These are phyloP conservation scores for Drosophila ohnishii DNA, from an alignment of 1,140 invertebrate genomes.

Conservation along the genomic window DNA sequence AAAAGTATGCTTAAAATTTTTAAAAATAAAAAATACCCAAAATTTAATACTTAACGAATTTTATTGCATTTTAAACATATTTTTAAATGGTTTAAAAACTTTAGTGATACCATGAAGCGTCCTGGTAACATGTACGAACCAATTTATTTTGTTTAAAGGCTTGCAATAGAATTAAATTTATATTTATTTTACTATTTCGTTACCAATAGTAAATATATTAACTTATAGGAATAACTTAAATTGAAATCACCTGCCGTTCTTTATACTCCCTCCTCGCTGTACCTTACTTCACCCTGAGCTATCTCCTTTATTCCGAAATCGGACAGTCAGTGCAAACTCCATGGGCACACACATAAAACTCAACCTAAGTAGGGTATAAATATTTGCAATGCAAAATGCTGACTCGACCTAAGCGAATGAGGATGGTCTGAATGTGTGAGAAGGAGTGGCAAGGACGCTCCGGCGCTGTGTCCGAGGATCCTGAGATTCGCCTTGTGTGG, in stretches of 20 bases:
- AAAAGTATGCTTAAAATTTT: too few relatives aligned
- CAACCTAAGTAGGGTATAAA: slow-evolving; percentile 56
- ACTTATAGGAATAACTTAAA: too few relatives aligned
- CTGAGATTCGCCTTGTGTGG: slow-evolving; percentile 16
- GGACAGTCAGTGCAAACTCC: slow-evolving; percentile 27
- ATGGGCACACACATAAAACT: slow-evolving; percentile 52
- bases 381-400: slow-evolving; percentile 61
- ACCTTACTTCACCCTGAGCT: background rate
- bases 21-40: too few relatives aligned
- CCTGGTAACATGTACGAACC: too few relatives aligned
- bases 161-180: too few relatives aligned
- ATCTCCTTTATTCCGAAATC: slow-evolving; percentile 14
- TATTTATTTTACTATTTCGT: too few relatives aligned
- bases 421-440: slow-evolving; percentile 16
- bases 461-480: slow-evolving; percentile 13
- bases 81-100: too few relatives aligned
- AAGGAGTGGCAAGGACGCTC: slow-evolving; percentile 24
- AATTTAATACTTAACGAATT: too few relatives aligned
- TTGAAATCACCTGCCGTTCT: background rate
- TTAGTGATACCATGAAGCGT: too few relatives aligned
- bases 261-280: slow-evolving; percentile 7
- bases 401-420: slow-evolving; percentile 31
- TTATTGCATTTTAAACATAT: too few relatives aligned
- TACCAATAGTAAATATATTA: too few relatives aligned
- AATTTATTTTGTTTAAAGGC: too few relatives aligned